Evolutionary conservation across 1,140 invertebrate species (phyloP).

Genomic region (Aleiodes sp.): DNA sequence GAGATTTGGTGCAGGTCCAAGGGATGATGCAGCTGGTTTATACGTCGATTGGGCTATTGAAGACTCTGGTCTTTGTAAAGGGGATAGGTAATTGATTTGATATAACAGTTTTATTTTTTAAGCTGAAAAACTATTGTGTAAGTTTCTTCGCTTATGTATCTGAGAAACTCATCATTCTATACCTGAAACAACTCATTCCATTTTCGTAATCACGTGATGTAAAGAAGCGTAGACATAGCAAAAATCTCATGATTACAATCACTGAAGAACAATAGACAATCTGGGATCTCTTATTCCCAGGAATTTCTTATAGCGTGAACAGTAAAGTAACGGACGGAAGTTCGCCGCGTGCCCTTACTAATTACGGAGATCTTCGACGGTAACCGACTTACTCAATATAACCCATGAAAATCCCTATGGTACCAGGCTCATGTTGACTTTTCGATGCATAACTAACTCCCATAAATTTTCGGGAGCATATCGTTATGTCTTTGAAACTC

Average conservation of each 20-base stretch:
- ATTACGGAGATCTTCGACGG: conserved; percentile 44
- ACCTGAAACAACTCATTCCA: background rate
- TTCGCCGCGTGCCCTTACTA: conserved; percentile 60
- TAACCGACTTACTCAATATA: conserved; percentile 1
- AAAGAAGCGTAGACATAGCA: conserved; percentile 14
- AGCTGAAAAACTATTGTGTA: conserved; percentile 6
- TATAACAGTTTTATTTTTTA: background rate
- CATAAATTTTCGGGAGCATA: background rate
- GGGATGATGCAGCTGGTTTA: conserved; percentile 70
- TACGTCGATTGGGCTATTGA: conserved; percentile 82
- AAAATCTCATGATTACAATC: conserved; percentile 41
- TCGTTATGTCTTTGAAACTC: no score
- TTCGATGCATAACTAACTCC: background rate
- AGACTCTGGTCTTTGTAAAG: conserved; percentile 76
- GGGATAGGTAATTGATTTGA: conserved; percentile 71
- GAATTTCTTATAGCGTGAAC: conserved; percentile 56
- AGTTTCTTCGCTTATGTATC: no score
- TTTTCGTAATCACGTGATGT: background rate
- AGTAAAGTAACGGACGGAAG: conserved; percentile 53
- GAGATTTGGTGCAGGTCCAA: conserved; percentile 69
- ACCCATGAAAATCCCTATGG: conserved; percentile 1
- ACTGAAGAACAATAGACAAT: conserved; percentile 59
- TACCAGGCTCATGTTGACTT: background rate
- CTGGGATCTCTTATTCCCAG: conserved; percentile 59
- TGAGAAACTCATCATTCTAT: background rate